A percentile compares a stretch with the other conserved stretches of the same genome.
Conservation (phyloP, 2,888 invertebrate species). For the Drosophila neotestacea region DNA sequence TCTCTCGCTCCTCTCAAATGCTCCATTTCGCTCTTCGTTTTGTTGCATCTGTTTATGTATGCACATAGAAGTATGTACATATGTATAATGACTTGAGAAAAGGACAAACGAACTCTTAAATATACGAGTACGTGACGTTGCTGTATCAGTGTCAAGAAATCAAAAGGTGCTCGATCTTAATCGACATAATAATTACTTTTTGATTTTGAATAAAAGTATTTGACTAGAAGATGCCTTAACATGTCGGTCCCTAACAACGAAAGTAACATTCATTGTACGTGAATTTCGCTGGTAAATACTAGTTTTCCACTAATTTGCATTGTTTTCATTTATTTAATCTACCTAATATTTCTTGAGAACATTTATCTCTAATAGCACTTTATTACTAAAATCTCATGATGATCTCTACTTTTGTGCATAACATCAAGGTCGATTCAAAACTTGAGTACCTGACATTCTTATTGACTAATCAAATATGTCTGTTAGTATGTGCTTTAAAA, state of each 20-base stretch:
- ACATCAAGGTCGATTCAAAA: constrained; percentile 17
- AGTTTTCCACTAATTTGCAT: too few relatives aligned
- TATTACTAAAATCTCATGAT: background rate
- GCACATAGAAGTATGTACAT: background rate
- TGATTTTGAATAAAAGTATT: background rate
- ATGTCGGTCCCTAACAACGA: too few relatives aligned
- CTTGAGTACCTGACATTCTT: constrained; percentile 7
- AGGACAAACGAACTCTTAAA: background rate
- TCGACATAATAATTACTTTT: background rate
- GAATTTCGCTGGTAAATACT: too few relatives aligned
- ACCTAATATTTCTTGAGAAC: too few relatives aligned
- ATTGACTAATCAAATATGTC: constrained; percentile 25
- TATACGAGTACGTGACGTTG: background rate
- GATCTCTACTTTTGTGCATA: background rate
- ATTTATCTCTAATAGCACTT: too few relatives aligned
- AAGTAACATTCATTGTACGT: too few relatives aligned
- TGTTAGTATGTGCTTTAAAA: constrained; percentile 45
- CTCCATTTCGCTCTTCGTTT: constrained; percentile 25
- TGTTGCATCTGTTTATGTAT: background rate
- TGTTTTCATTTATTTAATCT: too few relatives aligned
- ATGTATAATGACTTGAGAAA: background rate
- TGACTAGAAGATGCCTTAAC: background rate
- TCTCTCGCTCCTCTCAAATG: constrained; percentile 16
- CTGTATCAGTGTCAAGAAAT: background rate
- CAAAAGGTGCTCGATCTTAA: background rate